These are phyloP conservation scores for Dicaeum eximium DNA, from an alignment of 2,113 vertebrate species.

Conservation along the genomic window DNA sequence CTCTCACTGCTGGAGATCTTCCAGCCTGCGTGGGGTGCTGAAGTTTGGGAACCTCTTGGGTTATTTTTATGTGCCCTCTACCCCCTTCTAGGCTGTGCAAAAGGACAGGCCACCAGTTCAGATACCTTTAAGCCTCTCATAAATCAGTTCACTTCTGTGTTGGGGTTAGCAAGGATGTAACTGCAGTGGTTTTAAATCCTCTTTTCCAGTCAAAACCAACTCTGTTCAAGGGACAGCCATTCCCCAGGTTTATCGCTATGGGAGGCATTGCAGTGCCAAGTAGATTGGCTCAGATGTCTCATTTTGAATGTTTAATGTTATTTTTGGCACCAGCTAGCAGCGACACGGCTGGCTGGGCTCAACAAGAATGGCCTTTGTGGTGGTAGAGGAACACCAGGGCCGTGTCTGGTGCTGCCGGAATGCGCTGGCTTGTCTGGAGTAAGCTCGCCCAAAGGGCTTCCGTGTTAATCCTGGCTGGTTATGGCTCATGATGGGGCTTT, in stretches of 20 bases:
- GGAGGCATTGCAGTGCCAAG: not conserved
- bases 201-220: not conserved
- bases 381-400: not conserved
- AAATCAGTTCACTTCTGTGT: not conserved
- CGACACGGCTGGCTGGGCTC: not conserved
- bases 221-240: not conserved
- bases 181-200: not conserved
- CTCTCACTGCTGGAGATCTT: not conserved
- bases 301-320: not conserved
- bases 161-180: not conserved
- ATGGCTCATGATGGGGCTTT: not conserved
- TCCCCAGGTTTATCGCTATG: not conserved
- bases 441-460: not conserved
- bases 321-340: not conserved
- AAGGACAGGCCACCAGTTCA: not conserved
- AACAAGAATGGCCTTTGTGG: not conserved
- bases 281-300: not conserved
- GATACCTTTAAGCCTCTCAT: not conserved
- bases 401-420: not conserved
- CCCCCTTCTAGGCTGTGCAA: fast-evolving
- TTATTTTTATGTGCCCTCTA: not conserved
- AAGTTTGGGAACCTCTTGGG: not conserved
- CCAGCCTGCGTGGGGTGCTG: not conserved
- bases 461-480: not conserved
- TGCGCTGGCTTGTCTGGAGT: fast-evolving